phyloP scores from a whole-genome alignment of 2,888 invertebrate genomes.

The Yponomeuta malinellus region DNA sequence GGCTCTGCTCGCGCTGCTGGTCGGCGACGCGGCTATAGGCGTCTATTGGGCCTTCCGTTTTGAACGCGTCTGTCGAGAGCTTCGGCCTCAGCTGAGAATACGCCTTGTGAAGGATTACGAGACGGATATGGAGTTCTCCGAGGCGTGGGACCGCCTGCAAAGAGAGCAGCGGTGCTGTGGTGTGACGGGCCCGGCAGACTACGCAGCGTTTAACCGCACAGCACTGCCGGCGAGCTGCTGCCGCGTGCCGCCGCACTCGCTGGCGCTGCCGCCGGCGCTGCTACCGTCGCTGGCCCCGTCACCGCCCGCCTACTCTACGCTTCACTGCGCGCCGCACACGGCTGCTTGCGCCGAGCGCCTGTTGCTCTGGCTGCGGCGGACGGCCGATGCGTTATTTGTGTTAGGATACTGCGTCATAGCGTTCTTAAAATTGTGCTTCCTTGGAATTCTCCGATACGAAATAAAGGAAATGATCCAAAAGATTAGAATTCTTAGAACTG shows the following conservation, averaged over 20 bases:
- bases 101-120: constrained; percentile 82
- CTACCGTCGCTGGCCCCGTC: constrained; percentile 51
- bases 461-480: constrained; percentile 95
- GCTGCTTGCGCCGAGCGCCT: constrained; percentile 84
- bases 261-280: constrained; percentile 70
- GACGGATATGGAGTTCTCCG: constrained; percentile 81
- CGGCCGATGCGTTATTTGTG: constrained; percentile 87
- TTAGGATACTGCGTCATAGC: constrained; percentile 92
- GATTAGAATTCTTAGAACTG: constrained; percentile 85
- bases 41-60: constrained; percentile 90
- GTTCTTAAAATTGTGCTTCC: constrained; percentile 91
- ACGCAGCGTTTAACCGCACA: constrained; percentile 61
- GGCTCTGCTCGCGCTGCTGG: constrained; percentile 83
- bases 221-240: constrained; percentile 64
- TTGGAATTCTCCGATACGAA: constrained; percentile 90
- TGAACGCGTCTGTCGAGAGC: constrained; percentile 83
- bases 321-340: constrained; percentile 65
- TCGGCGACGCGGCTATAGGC: constrained; percentile 89
- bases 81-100: constrained; percentile 80
- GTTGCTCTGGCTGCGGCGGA: constrained; percentile 83
- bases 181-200: constrained; percentile 78
- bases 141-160: constrained; percentile 86
- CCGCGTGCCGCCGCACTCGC: constrained; percentile 57
- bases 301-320: constrained; percentile 50
- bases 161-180: constrained; percentile 87